Conservation (phyloP, 23 tunicate species). For the Ascidia mentula region DNA sequence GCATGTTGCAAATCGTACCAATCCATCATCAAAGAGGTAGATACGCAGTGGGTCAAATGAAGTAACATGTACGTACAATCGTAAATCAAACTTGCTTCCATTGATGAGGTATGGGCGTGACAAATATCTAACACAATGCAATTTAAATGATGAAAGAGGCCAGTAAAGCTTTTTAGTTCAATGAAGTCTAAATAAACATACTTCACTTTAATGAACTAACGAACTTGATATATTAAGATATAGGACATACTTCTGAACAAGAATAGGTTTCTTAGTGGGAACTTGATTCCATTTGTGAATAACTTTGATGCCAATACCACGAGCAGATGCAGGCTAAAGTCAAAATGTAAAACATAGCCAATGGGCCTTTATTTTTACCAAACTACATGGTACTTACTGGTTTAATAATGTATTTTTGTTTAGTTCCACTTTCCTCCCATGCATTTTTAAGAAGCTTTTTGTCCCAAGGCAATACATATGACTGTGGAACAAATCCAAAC, state of each 20-base stretch:
- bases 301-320: slow-evolving; percentile 93
- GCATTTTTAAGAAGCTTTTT: slow-evolving; percentile 69
- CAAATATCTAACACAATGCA: slow-evolving; percentile 66
- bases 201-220: no score
- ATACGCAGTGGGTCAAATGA: slow-evolving; percentile 92
- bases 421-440: slow-evolving; percentile 72
- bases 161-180: no score
- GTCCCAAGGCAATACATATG: slow-evolving; percentile 93
- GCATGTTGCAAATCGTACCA: slow-evolving; percentile 97
- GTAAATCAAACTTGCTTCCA: slow-evolving; percentile 86
- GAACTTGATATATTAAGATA: no score
- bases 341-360: not conserved
- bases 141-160: no score
- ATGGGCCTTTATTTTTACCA: not conserved
- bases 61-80: slow-evolving; percentile 92
- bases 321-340: slow-evolving; percentile 93
- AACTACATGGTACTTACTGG: slow-evolving; percentile 53
- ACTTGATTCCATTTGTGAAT: slow-evolving; percentile 91
- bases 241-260: slow-evolving; percentile 88
- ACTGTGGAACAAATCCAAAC: slow-evolving; percentile 93
- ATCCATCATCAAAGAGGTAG: slow-evolving; percentile 93
- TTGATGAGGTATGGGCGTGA: slow-evolving; percentile 89
- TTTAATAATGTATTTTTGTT: slow-evolving; percentile 91
- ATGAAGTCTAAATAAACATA: no score
- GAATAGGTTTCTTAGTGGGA: slow-evolving; percentile 71